Evolutionary conservation across 2,888 invertebrate species (phyloP).

Genomic region (Sphaerophoria rueppellii): DNA sequence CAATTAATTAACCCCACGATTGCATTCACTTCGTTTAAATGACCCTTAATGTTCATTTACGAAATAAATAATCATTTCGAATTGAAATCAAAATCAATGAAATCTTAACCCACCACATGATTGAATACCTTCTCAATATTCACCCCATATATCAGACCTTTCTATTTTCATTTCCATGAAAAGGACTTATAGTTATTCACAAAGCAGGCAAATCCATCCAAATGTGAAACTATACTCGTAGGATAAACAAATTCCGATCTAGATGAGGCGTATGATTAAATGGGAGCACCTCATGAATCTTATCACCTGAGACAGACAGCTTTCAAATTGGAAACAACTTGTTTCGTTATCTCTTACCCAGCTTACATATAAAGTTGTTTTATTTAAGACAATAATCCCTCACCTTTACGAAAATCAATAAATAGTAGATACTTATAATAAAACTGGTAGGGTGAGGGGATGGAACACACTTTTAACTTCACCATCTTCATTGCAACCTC

Average conservation of each 20-base stretch:
- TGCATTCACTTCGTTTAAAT: too few relatives aligned
- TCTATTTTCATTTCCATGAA: background rate
- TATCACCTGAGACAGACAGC: background rate
- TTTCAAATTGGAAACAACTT: background rate
- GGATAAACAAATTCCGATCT: background rate
- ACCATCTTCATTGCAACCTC: too few relatives aligned
- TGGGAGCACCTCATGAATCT: background rate
- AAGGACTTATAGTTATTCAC: background rate
- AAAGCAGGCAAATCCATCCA: background rate
- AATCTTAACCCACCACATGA: background rate
- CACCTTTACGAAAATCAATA: background rate
- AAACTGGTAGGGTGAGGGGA: too few relatives aligned
- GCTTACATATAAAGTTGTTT: background rate
- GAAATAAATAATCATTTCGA: background rate
- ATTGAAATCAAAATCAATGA: background rate
- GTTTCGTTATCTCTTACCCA: background rate
- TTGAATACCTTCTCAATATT: slow-evolving; percentile 5
- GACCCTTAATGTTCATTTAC: too few relatives aligned
- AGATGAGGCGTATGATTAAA: background rate
- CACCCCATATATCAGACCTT: background rate
- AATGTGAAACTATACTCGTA: background rate
- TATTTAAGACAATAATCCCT: background rate
- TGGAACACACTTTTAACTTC: too few relatives aligned
- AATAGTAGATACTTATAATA: background rate
- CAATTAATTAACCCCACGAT: too few relatives aligned